Evolutionary conservation across 1,140 invertebrate species (phyloP), one percentile per base, ranked within the genome.

Genomic region (Ceratitis capitata): DNA sequence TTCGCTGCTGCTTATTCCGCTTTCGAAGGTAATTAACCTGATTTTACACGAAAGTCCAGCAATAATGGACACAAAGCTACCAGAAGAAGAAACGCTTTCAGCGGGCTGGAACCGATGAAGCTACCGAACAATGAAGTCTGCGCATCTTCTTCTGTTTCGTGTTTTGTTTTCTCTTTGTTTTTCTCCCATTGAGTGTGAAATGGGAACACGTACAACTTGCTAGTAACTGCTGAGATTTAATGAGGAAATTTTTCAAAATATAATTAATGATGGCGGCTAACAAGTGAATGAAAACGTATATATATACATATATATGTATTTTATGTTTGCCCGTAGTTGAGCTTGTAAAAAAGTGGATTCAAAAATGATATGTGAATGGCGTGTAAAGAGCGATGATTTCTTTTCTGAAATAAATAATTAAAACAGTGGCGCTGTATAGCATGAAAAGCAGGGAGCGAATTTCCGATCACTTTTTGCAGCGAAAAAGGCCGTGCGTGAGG

Each of bases 251-350:
- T n/a, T 78, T 45, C 69, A 47, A 9, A 56, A 78, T 7, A 78
- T 78, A 78, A 78, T 47, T 78, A 78, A 78, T 78, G 69, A 78
- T 78, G 69, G n/a, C 69, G 42, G 69, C 19, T 45, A 47, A 78
- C 69, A 78, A 78, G 39, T 78, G 69, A 78, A 78, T 78, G 16
- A 2, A 69, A 26, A 16, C 23, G 26, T 61, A 61, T 12, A 7
- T 23, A n/a, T 58, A 9, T 58, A 23, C 5, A 0, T 29, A 58
- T 58, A 26, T 58, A 29, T 32, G 9, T 10, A 26, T 29, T 32
- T 16, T 23, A 78, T 26, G 35, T n/a, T n/a, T n/a, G n/a, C n/a
- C n/a, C 4, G 7, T 49, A 19, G 49, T 14, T n/a, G 35, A n/a
- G n/a, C n/a, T n/a, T n/a, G n/a, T n/a, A n/a, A n/a, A 74, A 74